Evolutionary conservation across 2,888 invertebrate genomes (phyloP).

Genomic region (Gerris lacustris): DNA sequence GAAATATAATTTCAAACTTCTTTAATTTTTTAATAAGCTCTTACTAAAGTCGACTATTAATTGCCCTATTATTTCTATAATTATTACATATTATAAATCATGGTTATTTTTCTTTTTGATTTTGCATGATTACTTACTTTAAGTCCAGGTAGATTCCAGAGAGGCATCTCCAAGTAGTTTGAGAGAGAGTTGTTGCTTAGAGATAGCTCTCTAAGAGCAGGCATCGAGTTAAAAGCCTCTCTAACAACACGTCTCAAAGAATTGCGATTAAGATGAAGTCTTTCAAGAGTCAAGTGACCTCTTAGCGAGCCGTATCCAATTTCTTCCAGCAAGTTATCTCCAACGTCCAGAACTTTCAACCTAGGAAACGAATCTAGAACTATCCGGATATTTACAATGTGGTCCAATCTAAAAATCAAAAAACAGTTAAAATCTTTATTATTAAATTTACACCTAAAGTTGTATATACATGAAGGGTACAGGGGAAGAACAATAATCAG

Average conservation of each 20-base stretch:
- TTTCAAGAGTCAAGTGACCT: conserved; percentile 67
- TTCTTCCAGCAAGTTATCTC: conserved; percentile 60
- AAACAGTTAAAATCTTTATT: neutral
- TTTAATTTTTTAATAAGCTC: no score
- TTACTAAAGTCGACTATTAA: no score
- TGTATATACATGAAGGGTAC: no score
- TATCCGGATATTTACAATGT: conserved; percentile 59
- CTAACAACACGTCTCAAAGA: conserved; percentile 58
- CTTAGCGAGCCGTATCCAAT: conserved; percentile 65
- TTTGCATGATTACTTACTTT: conserved; percentile 42
- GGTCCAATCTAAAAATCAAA: conserved; percentile 41
- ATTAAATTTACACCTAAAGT: no score
- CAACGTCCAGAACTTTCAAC: conserved; percentile 63
- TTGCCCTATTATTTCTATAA: no score
- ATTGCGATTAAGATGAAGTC: conserved; percentile 69
- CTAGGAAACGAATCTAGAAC: conserved; percentile 64
- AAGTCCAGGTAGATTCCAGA: conserved; percentile 71
- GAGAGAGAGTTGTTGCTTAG: conserved; percentile 71
- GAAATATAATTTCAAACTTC: no score
- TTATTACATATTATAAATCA: no score
- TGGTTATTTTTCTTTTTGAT: no score
- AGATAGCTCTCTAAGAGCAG: conserved; percentile 66
- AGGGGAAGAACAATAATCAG: no score
- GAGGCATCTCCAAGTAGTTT: conserved; percentile 57
- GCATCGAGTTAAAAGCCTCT: conserved; percentile 72